phyloP scores from a whole-genome alignment of 2,888 invertebrate genomes.

The Germaria angustata region DNA sequence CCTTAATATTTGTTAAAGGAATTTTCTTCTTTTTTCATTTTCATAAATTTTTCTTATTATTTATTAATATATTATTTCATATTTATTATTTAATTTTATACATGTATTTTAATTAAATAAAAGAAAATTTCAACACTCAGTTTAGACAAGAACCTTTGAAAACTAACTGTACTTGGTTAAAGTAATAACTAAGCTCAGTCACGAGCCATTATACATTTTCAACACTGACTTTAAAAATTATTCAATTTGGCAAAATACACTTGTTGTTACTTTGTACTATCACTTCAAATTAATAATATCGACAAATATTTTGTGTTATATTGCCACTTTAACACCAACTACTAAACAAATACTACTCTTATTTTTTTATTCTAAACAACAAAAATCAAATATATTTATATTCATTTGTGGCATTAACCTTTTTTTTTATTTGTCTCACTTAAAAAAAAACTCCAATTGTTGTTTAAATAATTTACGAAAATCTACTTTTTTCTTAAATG shows the following conservation, averaged over 20 bases:
- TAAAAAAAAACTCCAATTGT: constrained; percentile 50
- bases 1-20: constrained; percentile 22
- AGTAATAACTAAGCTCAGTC: constrained; percentile 18
- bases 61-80: constrained; percentile 8
- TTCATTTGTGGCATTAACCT: not conserved
- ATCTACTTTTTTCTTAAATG: constrained; percentile 54
- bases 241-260: not conserved
- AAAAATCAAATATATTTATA: constrained; percentile 16
- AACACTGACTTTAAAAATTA: constrained; percentile 32
- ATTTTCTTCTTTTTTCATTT: not conserved
- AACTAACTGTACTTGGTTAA: constrained; percentile 14
- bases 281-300: no score
- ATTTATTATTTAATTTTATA: constrained; percentile 6
- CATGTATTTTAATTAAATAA: constrained; percentile 25
- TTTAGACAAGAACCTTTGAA: constrained; percentile 49
- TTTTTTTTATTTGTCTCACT: constrained; percentile 2
- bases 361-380: not conserved
- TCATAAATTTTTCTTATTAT: not conserved
- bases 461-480: constrained; percentile 42
- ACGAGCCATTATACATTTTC: constrained; percentile 28
- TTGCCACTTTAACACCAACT: constrained; percentile 16
- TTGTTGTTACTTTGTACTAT: not conserved
- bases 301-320: no score
- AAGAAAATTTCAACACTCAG: constrained; percentile 46
- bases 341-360: no score